phyloP scores from a whole-genome alignment of 64 coral and sea anemone species.

The Trachythela sp. region DNA sequence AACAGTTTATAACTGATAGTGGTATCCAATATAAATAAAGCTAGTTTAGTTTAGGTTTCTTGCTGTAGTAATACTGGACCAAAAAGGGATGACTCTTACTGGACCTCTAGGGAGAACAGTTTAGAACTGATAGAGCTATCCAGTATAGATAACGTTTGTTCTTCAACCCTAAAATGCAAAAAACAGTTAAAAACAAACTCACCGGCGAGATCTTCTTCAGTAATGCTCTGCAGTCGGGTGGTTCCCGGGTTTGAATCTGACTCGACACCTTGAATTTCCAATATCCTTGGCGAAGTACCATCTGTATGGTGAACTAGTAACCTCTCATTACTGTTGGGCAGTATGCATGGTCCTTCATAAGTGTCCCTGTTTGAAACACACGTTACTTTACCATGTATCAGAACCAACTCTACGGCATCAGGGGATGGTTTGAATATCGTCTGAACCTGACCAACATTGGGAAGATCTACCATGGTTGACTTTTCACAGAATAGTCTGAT shows the following conservation, averaged over 20 bases:
- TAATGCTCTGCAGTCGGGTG: background rate
- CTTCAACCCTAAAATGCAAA: no score
- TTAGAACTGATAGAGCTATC: no score
- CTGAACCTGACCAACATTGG: conserved; percentile 20
- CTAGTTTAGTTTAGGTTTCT: no score
- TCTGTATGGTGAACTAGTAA: background rate
- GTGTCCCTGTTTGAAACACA: background rate
- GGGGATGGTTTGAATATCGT: background rate
- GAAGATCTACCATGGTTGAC: conserved; percentile 58
- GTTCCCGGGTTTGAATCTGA: background rate
- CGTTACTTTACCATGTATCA: background rate
- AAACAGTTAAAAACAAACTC: background rate
- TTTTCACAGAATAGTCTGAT: conserved; percentile 86
- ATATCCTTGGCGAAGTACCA: background rate
- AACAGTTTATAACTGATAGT: no score
- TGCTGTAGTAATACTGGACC: no score
- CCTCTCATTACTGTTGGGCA: background rate
- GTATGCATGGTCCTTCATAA: background rate
- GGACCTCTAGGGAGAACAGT: no score
- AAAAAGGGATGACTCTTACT: no score
- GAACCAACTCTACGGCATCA: background rate
- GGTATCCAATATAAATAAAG: no score
- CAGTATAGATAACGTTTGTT: no score
- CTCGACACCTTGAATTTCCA: background rate
- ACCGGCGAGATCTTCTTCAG: background rate